These are phyloP conservation scores for Aphelinus certus DNA, from an alignment of 1,140 invertebrate genomes.

Conservation along the genomic window DNA sequence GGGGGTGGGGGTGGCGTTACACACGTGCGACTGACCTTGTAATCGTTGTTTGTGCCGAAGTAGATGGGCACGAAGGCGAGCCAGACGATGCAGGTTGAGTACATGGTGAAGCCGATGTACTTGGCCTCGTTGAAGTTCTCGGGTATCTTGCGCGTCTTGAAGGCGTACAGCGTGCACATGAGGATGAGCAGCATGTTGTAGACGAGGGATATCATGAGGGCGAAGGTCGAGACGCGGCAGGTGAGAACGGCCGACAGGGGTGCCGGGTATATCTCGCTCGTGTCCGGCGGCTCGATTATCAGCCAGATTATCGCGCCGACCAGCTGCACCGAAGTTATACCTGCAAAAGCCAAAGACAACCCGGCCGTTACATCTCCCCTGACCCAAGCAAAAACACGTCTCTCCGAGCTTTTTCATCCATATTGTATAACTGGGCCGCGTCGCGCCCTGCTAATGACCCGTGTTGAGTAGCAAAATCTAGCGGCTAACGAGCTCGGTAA, in stretches of 20 bases:
- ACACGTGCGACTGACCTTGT: conserved; percentile 61
- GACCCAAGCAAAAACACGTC: too few species aligned
- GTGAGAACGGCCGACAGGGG: conserved; percentile 71
- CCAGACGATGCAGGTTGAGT: conserved; percentile 81
- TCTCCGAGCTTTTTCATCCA: too few species aligned
- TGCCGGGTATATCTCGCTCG: conserved; percentile 70
- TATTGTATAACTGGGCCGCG: too few species aligned
- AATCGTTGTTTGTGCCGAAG: conserved; percentile 75
- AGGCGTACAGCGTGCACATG: conserved; percentile 78
- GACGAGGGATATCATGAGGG: conserved; percentile 76
- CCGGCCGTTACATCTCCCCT: conserved; percentile 37
- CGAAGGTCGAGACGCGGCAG: conserved; percentile 76
- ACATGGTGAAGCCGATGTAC: conserved; percentile 80
- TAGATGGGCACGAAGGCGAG: conserved; percentile 78
- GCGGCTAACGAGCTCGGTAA: too few species aligned
- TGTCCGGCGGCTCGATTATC: conserved; percentile 72
- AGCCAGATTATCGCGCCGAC: conserved; percentile 74
- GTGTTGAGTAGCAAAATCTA: too few species aligned
- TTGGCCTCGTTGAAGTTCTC: conserved; percentile 81
- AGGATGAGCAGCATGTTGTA: conserved; percentile 81
- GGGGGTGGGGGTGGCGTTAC: neutral
- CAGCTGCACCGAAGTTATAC: conserved; percentile 71
- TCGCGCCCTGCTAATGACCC: too few species aligned
- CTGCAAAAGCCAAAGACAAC: conserved; percentile 53
- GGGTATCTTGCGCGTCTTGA: conserved; percentile 79